Evolutionary conservation across 2,888 invertebrate species (phyloP).

Genomic region (Cyrtodaria siliqua): DNA sequence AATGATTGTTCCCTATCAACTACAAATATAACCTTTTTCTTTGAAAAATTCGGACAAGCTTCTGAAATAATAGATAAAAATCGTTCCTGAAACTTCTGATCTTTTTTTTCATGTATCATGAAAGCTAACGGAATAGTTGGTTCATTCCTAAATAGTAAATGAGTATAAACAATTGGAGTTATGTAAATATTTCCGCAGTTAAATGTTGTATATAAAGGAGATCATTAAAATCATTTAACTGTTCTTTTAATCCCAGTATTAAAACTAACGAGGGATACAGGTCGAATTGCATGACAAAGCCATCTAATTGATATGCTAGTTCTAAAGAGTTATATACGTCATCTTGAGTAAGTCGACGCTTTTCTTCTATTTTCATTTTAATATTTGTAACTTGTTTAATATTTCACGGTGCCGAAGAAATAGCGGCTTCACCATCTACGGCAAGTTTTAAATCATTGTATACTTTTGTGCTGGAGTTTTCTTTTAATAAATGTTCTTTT

Average conservation of each 20-base stretch:
- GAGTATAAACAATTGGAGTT: slow-evolving; percentile 31
- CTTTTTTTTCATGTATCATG: slow-evolving; percentile 37
- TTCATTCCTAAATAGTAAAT: slow-evolving; percentile 22
- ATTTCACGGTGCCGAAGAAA: slow-evolving; percentile 15
- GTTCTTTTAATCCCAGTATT: slow-evolving; percentile 20
- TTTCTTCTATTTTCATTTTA: not conserved
- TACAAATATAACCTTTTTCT: slow-evolving; percentile 15
- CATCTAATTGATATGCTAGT: slow-evolving; percentile 36
- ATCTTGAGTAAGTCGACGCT: slow-evolving; percentile 28
- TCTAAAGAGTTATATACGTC: slow-evolving; percentile 24
- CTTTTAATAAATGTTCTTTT: slow-evolving; percentile 13
- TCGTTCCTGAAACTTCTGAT: slow-evolving; percentile 32
- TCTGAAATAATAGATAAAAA: slow-evolving; percentile 12
- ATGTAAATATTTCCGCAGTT: slow-evolving; percentile 31
- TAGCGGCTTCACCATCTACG: slow-evolving; percentile 15
- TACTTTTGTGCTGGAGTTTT: not conserved
- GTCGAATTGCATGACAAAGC: slow-evolving; percentile 30
- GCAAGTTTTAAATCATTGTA: slow-evolving; percentile 22
- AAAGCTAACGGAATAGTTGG: slow-evolving; percentile 29
- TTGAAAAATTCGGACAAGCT: slow-evolving; percentile 21
- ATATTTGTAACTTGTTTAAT: slow-evolving; percentile 22
- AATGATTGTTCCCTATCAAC: slow-evolving; percentile 12
- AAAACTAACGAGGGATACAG: slow-evolving; percentile 25
- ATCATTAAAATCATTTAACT: slow-evolving; percentile 28
- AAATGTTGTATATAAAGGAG: slow-evolving; percentile 31